Evolutionary conservation across 2,888 invertebrate species (phyloP).

Genomic region (Lepidonotus clava): DNA sequence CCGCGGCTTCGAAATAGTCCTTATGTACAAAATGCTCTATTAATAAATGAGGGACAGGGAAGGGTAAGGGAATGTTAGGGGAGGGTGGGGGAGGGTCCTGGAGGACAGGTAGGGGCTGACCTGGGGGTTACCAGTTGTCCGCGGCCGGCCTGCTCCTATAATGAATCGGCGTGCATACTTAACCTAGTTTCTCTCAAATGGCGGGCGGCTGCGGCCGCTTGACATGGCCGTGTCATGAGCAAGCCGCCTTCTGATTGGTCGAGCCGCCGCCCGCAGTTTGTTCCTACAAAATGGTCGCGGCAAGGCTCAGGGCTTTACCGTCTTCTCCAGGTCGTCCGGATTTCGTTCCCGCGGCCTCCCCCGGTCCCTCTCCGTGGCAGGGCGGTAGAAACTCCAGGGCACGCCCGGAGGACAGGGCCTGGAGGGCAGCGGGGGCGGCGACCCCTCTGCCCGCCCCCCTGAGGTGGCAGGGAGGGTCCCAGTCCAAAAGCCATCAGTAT

Average conservation of each 20-base stretch:
- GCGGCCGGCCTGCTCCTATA: neutral
- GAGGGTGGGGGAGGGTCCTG: neutral
- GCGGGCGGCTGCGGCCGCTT: slow-evolving; percentile 17
- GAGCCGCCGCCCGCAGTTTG: neutral
- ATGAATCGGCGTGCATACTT: slow-evolving; percentile 48
- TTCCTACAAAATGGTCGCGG: slow-evolving; percentile 22
- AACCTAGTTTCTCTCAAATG: slow-evolving; percentile 47
- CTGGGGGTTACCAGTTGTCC: slow-evolving; percentile 32
- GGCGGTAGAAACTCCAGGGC: neutral
- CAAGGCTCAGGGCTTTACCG: neutral
- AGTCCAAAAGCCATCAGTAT: slow-evolving; percentile 4
- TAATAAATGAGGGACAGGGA: neutral
- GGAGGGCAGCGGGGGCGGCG: neutral
- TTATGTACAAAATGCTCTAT: neutral
- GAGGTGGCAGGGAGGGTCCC: slow-evolving; percentile 29
- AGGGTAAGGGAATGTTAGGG: neutral
- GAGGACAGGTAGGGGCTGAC: neutral
- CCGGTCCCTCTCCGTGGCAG: neutral
- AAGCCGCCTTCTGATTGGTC: slow-evolving; percentile 45
- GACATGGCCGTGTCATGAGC: slow-evolving; percentile 44
- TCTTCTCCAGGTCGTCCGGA: neutral
- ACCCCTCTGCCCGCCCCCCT: neutral
- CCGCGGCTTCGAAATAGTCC: slow-evolving; percentile 41
- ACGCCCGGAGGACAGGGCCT: neutral
- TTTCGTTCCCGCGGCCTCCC: slow-evolving; percentile 24